Conservation (phyloP, 2,888 invertebrate genomes). For the Acronicta aceris region DNA sequence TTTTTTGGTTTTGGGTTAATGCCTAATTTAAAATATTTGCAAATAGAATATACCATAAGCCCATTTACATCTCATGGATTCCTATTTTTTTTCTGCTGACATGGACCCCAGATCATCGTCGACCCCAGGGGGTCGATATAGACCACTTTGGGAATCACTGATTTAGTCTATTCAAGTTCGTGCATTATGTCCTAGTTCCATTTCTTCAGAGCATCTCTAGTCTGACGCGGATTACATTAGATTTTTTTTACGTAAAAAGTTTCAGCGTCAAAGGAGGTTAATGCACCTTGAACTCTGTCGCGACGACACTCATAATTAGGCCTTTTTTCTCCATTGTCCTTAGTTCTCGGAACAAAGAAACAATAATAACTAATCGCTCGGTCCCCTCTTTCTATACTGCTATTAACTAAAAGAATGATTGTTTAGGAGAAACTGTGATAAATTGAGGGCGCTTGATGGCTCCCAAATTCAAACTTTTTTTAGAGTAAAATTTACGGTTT, state of each 20-base stretch:
- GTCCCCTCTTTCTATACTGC: conserved; percentile 65
- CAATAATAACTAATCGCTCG: conserved; percentile 74
- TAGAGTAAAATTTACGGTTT: too few relatives aligned
- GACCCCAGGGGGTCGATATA: too few relatives aligned
- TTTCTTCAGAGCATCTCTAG: conserved; percentile 13
- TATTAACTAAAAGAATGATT: conserved; percentile 75
- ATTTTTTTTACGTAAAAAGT: conserved; percentile 47
- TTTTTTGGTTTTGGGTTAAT: too few relatives aligned
- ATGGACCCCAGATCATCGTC: too few relatives aligned
- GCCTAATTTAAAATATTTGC: too few relatives aligned
- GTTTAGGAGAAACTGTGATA: conserved; percentile 29
- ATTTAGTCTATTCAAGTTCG: conserved; percentile 29
- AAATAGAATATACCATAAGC: too few relatives aligned
- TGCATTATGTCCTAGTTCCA: conserved; percentile 28
- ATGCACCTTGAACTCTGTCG: conserved; percentile 68
- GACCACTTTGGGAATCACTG: too few relatives aligned
- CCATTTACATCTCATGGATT: too few relatives aligned
- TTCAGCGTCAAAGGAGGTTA: conserved; percentile 56
- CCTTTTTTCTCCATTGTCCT: conserved; percentile 77
- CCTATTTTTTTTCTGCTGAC: too few relatives aligned
- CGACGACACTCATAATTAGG: conserved; percentile 73
- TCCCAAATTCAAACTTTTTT: too few relatives aligned
- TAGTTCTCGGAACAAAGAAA: conserved; percentile 72
- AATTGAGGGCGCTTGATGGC: conserved; percentile 20
- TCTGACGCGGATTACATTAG: conserved; percentile 17